These are phyloP conservation scores for Phrynocephalus guinanensis DNA, from an alignment of 2,797 vertebrate species.

Conservation along the genomic window DNA sequence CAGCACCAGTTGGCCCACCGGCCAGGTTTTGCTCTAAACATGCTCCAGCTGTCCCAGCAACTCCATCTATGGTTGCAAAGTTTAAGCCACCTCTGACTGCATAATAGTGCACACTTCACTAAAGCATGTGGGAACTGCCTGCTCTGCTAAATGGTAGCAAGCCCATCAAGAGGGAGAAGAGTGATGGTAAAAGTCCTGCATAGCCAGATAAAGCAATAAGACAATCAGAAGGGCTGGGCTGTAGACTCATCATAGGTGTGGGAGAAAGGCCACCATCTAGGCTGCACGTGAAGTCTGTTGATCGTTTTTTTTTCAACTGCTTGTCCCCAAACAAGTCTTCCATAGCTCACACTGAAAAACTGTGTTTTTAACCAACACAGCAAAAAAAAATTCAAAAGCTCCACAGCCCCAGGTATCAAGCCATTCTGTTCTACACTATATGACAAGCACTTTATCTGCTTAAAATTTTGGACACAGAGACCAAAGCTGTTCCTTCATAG, in stretches of 20 bases:
- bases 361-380: neutral
- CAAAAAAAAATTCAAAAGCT: neutral
- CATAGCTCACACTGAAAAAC: neutral
- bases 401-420: neutral
- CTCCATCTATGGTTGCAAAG: constrained; percentile 34
- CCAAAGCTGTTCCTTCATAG: neutral
- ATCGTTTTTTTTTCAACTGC: neutral
- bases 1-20: constrained; percentile 5
- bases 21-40: constrained; percentile 23
- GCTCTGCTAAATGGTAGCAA: neutral
- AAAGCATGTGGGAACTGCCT: neutral
- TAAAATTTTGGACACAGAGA: too few species aligned
- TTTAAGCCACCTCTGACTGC: constrained; percentile 5
- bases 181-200: neutral
- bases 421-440: neutral
- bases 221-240: neutral
- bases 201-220: neutral
- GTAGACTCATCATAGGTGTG: neutral
- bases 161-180: neutral
- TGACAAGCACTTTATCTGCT: neutral
- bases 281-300: neutral
- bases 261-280: neutral
- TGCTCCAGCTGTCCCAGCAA: constrained; percentile 5
- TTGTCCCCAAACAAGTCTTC: too few species aligned
- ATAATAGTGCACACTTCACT: neutral